Evolutionary conservation across 2,888 invertebrate species (phyloP).

Genomic region (Eupithecia vulgata): DNA sequence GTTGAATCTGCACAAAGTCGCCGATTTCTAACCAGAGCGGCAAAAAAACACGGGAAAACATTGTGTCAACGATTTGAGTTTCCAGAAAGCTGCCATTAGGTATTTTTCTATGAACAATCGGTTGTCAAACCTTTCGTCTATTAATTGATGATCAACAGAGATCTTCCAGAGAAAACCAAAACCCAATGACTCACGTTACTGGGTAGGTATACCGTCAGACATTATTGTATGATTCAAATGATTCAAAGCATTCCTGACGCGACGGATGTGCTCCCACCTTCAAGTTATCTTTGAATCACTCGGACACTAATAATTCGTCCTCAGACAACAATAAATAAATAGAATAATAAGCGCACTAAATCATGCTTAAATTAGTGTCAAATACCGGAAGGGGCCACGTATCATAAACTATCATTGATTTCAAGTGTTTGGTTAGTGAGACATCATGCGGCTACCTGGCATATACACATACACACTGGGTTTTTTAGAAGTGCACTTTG

Average conservation of each 20-base stretch:
- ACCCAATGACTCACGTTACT: not conserved
- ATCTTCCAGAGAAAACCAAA: not conserved
- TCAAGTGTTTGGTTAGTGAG: not conserved
- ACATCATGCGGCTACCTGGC: not conserved
- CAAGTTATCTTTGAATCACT: conserved; percentile 40
- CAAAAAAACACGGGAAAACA: not conserved
- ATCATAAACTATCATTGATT: not conserved
- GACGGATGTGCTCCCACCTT: conserved; percentile 52
- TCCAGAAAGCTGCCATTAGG: not conserved
- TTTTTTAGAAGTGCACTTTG: not conserved
- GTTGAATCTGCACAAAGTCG: not conserved
- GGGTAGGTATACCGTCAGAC: not conserved
- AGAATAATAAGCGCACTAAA: conserved; percentile 13
- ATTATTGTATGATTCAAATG: conserved; percentile 40
- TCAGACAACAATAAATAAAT: conserved; percentile 26
- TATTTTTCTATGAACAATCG: not conserved
- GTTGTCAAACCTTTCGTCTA: not conserved
- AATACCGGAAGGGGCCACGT: not conserved
- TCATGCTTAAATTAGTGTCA: conserved; percentile 3
- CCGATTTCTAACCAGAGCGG: not conserved
- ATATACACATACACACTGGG: not conserved
- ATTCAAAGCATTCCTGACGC: conserved; percentile 43
- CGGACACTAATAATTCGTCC: not conserved
- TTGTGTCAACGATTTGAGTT: not conserved
- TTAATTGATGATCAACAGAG: not conserved